phyloP scores from a whole-genome alignment of 2,113 vertebrate genomes.

The Salvelinus fontinalis region DNA sequence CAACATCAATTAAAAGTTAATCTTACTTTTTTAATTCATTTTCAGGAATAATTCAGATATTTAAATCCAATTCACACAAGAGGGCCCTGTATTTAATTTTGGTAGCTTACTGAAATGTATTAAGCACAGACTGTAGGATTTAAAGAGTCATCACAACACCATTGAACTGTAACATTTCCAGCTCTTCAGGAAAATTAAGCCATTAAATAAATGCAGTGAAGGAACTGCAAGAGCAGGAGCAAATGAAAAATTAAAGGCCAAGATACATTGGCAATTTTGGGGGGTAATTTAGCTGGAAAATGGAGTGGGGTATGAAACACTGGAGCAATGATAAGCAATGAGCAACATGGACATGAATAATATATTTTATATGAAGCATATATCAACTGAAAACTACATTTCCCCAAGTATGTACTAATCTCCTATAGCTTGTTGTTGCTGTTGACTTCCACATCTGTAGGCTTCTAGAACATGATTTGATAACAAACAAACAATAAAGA shows the following conservation, averaged over 20 bases:
- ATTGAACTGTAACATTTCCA: slow-evolving; percentile 61
- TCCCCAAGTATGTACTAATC: too few species aligned
- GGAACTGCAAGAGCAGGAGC: slow-evolving; percentile 20
- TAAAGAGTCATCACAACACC: slow-evolving; percentile 50
- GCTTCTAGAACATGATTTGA: too few species aligned
- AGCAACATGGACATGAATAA: too few species aligned
- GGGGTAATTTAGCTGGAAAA: too few species aligned
- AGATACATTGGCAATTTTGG: too few species aligned
- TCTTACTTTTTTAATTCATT: slow-evolving; percentile 57
- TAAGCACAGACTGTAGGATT: slow-evolving; percentile 52
- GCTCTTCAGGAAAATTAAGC: slow-evolving; percentile 62
- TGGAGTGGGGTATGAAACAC: too few species aligned
- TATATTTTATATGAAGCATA: too few species aligned
- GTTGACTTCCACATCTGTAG: too few species aligned
- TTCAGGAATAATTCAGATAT: slow-evolving; percentile 57
- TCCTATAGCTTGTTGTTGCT: too few species aligned
- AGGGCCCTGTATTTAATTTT: slow-evolving; percentile 63
- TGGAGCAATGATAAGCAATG: too few species aligned
- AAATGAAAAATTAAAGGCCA: slow-evolving; percentile 19
- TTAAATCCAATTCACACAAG: slow-evolving; percentile 66
- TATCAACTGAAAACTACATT: too few species aligned
- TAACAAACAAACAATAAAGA: too few species aligned
- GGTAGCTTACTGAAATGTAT: slow-evolving; percentile 63
- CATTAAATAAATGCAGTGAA: slow-evolving; percentile 37
- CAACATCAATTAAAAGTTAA: slow-evolving; percentile 67